phyloP scores from a whole-genome alignment of 2,797 vertebrate species.

The Picus viridis region DNA sequence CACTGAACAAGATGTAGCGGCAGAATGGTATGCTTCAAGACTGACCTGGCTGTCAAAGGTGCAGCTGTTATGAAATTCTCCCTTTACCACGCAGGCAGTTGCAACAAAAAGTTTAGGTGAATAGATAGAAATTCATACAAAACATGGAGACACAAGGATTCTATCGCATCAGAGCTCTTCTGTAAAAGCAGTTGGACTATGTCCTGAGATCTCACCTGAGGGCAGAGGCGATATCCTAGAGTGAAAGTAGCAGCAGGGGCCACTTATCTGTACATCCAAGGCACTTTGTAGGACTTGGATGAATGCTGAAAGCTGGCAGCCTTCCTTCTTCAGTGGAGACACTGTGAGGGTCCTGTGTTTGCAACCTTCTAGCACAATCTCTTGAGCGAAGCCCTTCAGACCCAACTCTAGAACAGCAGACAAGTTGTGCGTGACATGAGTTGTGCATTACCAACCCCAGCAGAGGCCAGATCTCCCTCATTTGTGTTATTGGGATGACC shows the following conservation, averaged over 20 bases:
- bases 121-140: neutral
- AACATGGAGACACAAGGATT: neutral
- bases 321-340: neutral
- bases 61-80: neutral
- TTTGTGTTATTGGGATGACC: rapidly evolving
- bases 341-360: neutral
- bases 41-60: neutral
- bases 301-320: neutral
- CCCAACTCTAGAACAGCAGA: neutral
- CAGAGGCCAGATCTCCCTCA: neutral
- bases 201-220: neutral
- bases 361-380: neutral
- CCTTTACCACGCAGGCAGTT: neutral
- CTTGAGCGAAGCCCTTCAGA: neutral
- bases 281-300: neutral
- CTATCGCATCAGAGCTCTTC: neutral
- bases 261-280: neutral
- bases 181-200: neutral
- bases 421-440: neutral
- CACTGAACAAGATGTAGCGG: neutral
- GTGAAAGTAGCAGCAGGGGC: neutral
- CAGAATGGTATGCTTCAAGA: neutral
- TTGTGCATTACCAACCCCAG: neutral
- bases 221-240: neutral
- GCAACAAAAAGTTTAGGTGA: neutral